Evolutionary conservation across 2,113 vertebrate genomes (phyloP).

Genomic region (Xenotilapia longispinis): DNA sequence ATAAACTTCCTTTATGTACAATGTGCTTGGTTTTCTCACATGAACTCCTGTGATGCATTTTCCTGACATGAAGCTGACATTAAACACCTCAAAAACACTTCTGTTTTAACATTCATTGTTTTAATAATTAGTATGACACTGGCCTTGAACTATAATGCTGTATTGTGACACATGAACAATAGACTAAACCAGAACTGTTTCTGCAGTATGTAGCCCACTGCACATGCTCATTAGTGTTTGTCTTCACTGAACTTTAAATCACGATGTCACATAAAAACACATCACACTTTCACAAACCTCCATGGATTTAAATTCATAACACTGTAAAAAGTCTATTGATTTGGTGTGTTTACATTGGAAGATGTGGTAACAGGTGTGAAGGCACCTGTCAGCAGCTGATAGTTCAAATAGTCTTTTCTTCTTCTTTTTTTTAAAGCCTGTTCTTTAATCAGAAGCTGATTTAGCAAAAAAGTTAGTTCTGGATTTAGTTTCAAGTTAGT

Average conservation of each 20-base stretch:
- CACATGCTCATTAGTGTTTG: background rate
- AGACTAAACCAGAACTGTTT: background rate
- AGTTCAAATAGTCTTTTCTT: accelerated
- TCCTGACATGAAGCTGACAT: background rate
- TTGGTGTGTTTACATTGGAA: background rate
- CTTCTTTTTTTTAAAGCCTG: background rate
- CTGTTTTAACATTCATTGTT: background rate
- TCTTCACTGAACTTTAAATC: background rate
- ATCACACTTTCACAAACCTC: background rate
- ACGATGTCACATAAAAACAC: accelerated
- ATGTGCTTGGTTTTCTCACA: background rate
- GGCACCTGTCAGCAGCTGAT: background rate
- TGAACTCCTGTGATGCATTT: accelerated
- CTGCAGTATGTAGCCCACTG: background rate
- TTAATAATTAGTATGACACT: background rate
- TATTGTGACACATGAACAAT: background rate
- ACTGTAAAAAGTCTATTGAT: background rate
- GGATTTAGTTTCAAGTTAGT: background rate
- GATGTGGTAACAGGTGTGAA: background rate
- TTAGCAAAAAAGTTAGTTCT: background rate
- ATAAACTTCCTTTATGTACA: background rate
- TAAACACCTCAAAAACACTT: background rate
- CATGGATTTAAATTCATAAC: background rate
- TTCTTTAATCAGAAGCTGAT: background rate
- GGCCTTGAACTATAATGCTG: background rate